These are phyloP conservation scores for Fundulus diaphanus DNA, from an alignment of 2,797 vertebrate species.

Conservation along the genomic window DNA sequence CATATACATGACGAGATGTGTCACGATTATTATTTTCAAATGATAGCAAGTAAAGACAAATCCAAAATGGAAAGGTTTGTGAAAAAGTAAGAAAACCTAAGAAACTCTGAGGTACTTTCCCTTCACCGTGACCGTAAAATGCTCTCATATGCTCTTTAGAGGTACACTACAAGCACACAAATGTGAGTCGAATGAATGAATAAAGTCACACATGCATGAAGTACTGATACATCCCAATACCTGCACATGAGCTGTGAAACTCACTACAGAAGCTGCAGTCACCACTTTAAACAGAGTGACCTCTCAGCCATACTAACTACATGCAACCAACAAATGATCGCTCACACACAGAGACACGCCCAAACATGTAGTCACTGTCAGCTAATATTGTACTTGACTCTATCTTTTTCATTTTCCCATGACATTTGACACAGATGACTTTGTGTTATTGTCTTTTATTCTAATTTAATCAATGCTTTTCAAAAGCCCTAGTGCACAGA, in stretches of 20 bases:
- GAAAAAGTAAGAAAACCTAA: neutral
- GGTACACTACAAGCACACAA: neutral
- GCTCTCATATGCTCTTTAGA: neutral
- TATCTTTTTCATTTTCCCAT: neutral
- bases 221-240: slow-evolving; percentile 51
- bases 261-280: slow-evolving; percentile 48
- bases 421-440: neutral
- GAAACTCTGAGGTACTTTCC: neutral
- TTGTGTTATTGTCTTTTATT: neutral
- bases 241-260: slow-evolving; percentile 57
- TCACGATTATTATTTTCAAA: neutral
- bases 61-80: neutral
- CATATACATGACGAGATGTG: neutral
- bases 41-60: neutral
- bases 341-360: slow-evolving; percentile 14
- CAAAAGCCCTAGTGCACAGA: neutral
- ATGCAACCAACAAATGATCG: slow-evolving; percentile 18
- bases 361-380: slow-evolving; percentile 2
- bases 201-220: slow-evolving; percentile 2
- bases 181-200: neutral
- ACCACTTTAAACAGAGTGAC: slow-evolving; percentile 61
- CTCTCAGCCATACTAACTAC: slow-evolving; percentile 52
- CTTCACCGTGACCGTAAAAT: neutral
- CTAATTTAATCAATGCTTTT: neutral
- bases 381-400: neutral